Evolutionary conservation across 2,888 invertebrate genomes (phyloP), one percentile per base, ranked within the genome.

Genomic region (Mimas tiliae): DNA sequence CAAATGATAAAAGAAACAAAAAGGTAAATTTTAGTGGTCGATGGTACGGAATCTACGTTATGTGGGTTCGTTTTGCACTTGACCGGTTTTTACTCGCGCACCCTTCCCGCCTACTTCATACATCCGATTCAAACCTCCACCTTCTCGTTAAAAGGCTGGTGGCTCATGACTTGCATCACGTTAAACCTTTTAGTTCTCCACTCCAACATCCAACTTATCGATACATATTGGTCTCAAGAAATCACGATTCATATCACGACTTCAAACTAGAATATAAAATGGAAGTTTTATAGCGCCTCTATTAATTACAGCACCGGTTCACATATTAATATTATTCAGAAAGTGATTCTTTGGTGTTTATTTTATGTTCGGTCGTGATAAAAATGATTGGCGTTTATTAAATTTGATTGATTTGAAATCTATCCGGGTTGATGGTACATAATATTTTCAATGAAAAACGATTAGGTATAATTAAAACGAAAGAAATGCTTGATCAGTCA

Each of bases 221-320:
- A 58, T 33, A 53, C 33, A 53, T 27, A 53, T 58, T 38, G 38
- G 58, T 58, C 58, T 16, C 19, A 42, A 33, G 53, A 53, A 53
- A 58, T 58, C 58, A 58, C 58, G 58, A 58, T 12, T 42, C 58
- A 33, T 33, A 52, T 58, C 38, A 58, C 58, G 19, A 12, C 58
- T 58, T 33, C 58, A 38, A 58, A 58, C 42, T 58, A 58, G 42
- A 58, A 58, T 58, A 58, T 58, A 58, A 58, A 58, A 58, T 58
- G 19, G 11, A 19, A 19, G 12, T 58, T 58, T 58, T 58, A 58
- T 58, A 19, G 42, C 12, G 12, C 19, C 16, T 38, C 19, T 21
- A 58, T 58, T 58, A 58, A 58, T 58, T 58, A 58, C 38, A 16
- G 42, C 58, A 19, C 42, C 58, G 58, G 55, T 58, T 58, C 53